Evolutionary conservation across 2,888 invertebrate genomes (phyloP), one percentile per base, ranked within the genome.

Genomic region (Philhelius pedissequus): DNA sequence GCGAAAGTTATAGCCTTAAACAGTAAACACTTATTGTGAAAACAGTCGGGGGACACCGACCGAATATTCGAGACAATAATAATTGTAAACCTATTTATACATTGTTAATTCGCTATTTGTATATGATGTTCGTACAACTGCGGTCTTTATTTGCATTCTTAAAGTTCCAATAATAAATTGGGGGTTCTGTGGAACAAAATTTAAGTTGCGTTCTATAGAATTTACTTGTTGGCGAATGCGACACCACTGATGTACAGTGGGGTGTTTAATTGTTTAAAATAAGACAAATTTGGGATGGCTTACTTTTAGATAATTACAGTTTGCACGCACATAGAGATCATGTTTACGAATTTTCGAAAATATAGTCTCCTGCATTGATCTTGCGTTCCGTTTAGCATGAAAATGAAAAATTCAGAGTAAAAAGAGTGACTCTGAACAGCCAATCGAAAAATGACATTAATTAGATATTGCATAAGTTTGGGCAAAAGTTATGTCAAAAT

Each of bases 31-130:
- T 64, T 35, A 30, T 75, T 76, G 58, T 82, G 11, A 60, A 68
- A 54, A 43, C 32, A 56, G 38, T 9, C 45, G 35, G 50, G 4
- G 20, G 54, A 66, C 25, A 48, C 22, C 20, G 25, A 20, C 22
- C 9, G 74, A n/a, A n/a, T n/a, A n/a, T n/a, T 68, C 74, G 45
- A 69, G 60, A 54, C 68, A 62, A 54, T 52, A 68, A 30, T 73
- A 83, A 54, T 52, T 73, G 38, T 73, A 83, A 78, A 83, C 78
- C 82, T 74, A 78, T 78, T 83, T 83, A n/a, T 15, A 64, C 60
- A 56, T 48, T 78, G 68, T 83, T 74, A 74, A 73, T 78, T 69
- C 74, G 71, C 71, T 45, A 20, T 56, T 32, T 56, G 13, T 32
- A 7, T 35, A 56, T 7, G 35, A 35, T 9, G 20, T 20, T 9